Conservation (phyloP, 2,888 invertebrate species). For the Euphydryas editha region DNA sequence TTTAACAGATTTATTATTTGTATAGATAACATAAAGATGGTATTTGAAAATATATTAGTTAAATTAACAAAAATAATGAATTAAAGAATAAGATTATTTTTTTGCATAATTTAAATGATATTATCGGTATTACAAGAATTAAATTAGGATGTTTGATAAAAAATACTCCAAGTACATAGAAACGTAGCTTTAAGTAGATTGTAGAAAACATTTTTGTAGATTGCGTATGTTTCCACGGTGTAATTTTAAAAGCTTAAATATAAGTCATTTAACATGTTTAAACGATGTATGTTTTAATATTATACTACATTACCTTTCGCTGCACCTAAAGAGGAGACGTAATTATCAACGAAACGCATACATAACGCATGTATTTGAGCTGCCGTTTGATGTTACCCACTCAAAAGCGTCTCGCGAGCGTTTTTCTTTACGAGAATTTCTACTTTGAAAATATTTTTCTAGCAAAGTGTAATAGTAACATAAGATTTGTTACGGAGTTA, state of each 20-base stretch:
- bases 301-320: slow-evolving; percentile 16
- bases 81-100: too few species aligned
- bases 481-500: slow-evolving; percentile 72
- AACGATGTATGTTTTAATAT: slow-evolving; percentile 11
- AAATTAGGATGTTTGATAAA: too few species aligned
- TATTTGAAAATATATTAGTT: too few species aligned
- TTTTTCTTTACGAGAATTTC: slow-evolving; percentile 34
- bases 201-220: too few species aligned
- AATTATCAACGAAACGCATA: slow-evolving; percentile 30
- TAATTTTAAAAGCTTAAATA: not conserved
- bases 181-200: not conserved
- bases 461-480: slow-evolving; percentile 54
- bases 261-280: slow-evolving; percentile 9
- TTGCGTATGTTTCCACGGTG: not conserved
- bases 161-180: too few species aligned
- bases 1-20: too few species aligned
- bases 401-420: slow-evolving; percentile 38
- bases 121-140: too few species aligned
- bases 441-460: slow-evolving; percentile 48
- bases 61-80: too few species aligned
- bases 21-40: too few species aligned
- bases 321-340: slow-evolving; percentile 24
- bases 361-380: slow-evolving; percentile 28
- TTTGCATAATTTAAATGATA: too few species aligned
- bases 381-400: slow-evolving; percentile 43